Evolutionary conservation across 2,797 vertebrate species (phyloP).

Genomic region (Clarias laeviceps): DNA sequence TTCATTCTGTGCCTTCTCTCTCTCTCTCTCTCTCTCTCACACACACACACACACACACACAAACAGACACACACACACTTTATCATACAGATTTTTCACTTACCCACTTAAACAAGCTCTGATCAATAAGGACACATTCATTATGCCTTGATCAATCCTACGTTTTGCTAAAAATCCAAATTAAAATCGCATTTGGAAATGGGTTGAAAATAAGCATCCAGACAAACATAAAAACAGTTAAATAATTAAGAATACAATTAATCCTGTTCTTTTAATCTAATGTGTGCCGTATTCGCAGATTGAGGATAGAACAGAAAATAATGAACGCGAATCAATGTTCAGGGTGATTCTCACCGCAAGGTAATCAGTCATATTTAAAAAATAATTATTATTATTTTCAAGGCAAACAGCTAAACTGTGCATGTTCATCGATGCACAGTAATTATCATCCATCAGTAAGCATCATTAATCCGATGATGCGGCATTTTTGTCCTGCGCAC

Average conservation of each 20-base stretch:
- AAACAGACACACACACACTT: not conserved
- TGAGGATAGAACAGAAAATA: not conserved
- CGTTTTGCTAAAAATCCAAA: not conserved
- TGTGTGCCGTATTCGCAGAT: not conserved
- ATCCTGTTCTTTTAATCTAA: not conserved
- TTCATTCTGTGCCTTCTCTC: not conserved
- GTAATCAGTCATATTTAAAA: not conserved
- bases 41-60: not conserved
- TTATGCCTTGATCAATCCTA: constrained; percentile 21
- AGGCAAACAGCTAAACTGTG: not conserved
- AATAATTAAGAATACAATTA: constrained; percentile 10
- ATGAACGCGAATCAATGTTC: not conserved
- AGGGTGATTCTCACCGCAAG: not conserved
- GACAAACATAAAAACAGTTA: constrained; percentile 13
- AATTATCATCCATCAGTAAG: constrained; percentile 7
- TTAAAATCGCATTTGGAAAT: not conserved
- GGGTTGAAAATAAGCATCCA: not conserved
- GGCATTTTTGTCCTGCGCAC: not conserved
- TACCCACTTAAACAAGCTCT: constrained; percentile 38
- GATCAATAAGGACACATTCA: constrained; percentile 43
- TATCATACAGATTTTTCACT: constrained; percentile 8
- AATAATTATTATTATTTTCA: not conserved
- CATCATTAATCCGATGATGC: not conserved
- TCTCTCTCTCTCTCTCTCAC: not conserved
- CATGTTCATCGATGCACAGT: not conserved